Evolutionary conservation across 2,113 vertebrate genomes (phyloP), one percentile per base, ranked within the genome.

Genomic region (Camelus dromedarius): DNA sequence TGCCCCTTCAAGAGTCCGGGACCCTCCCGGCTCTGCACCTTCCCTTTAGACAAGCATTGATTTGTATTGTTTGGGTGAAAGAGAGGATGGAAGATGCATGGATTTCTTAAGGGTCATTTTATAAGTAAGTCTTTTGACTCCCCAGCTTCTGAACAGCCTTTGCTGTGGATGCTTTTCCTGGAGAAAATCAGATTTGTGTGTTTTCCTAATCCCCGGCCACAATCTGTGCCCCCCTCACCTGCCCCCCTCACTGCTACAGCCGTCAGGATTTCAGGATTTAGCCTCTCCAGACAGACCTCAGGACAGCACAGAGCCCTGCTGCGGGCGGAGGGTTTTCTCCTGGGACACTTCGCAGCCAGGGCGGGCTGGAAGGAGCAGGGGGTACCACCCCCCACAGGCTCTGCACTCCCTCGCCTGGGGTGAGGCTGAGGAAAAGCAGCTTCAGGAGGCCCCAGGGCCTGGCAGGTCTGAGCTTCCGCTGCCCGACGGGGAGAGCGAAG

Each of bases 141-240:
- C 95, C 92, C 50, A 32, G 97, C 91, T 96, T 97, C 91, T 97
- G 91, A 96, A 3, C 81, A 98, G 98, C 98, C 98, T 99, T 98
- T 98, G 96, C 98, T 98, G 98, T 98, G 98, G 98, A 98, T 98
- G 99, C 98, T 99, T 99, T 99, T 99, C 99, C 99, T 98, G 97
- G 97, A 98, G 98, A 98, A 99, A 99, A 99, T 99, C 99, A 98
- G 99, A 99, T 99, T 99, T 99, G 98, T 99, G 98, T 98, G 98
- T 98, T 98, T 98, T 98, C 97, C 98, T 99, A 99, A 99, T 99
- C 99, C 99, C 98, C 82, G 8, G 98, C 98, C 98, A 99, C 99
- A 99, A 99, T 99, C 99, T 99, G 99, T 98, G 98, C 75, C 32
- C 97, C 98, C 97, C 94, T 97, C 95, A 32, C 52, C 54, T 4